phyloP scores from a whole-genome alignment of 2,888 invertebrate genomes.

The Luperina testacea region DNA sequence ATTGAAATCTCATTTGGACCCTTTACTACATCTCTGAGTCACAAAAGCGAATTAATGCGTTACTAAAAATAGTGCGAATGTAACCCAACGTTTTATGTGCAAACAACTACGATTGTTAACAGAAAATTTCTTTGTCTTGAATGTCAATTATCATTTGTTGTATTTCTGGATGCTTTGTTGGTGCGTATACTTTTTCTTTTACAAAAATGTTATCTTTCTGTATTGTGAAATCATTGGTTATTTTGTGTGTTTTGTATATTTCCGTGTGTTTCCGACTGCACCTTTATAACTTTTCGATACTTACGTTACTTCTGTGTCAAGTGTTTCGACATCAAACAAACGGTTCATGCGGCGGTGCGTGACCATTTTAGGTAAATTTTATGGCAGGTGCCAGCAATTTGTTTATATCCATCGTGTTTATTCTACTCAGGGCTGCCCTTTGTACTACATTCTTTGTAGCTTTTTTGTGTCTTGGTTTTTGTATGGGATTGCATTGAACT shows the following conservation, averaged over 20 bases:
- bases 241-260: constrained; percentile 11
- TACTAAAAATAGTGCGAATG: constrained; percentile 81
- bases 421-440: constrained; percentile 57
- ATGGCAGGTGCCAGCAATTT: constrained; percentile 63
- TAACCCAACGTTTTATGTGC: constrained; percentile 69
- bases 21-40: constrained; percentile 82
- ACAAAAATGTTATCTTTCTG: constrained; percentile 8
- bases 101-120: constrained; percentile 68
- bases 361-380: constrained; percentile 64
- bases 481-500: constrained; percentile 16
- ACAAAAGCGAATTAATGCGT: constrained; percentile 79
- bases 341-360: constrained; percentile 57
- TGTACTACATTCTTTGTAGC: constrained; percentile 27
- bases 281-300: constrained; percentile 41
- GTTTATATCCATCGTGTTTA: constrained; percentile 58
- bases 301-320: constrained; percentile 50
- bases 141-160: constrained; percentile 49
- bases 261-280: constrained; percentile 20
- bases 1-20: constrained; percentile 80
- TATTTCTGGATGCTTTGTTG: constrained; percentile 19
- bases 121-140: constrained; percentile 65
- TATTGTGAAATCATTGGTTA: constrained; percentile 21
- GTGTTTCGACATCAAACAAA: constrained; percentile 58
- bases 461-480: constrained; percentile 18
- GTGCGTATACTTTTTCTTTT: neutral